These are phyloP conservation scores for Drosophila incognita DNA, from an alignment of 2,888 invertebrate species.

Conservation along the genomic window DNA sequence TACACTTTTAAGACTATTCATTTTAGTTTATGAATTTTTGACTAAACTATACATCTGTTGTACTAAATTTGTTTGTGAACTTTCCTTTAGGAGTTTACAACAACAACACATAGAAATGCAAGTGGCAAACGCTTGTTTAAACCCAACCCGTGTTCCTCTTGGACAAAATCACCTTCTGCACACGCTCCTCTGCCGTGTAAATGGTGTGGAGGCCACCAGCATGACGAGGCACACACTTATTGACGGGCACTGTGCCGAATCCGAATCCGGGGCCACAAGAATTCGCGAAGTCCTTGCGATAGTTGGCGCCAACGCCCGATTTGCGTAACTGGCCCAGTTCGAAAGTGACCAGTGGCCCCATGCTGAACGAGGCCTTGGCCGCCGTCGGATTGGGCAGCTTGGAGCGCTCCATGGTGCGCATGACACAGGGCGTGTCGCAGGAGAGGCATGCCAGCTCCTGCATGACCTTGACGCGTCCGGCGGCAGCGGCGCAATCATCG, in stretches of 20 bases:
- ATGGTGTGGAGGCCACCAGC: slow-evolving; percentile 92
- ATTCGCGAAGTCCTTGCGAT: slow-evolving; percentile 73
- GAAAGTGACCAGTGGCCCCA: slow-evolving; percentile 90
- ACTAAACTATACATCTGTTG: background rate
- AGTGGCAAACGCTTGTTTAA: slow-evolving; percentile 20
- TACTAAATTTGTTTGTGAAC: background rate
- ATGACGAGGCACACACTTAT: slow-evolving; percentile 86
- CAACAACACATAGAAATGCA: background rate
- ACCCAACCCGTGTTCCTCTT: slow-evolving; percentile 67
- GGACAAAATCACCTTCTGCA: slow-evolving; percentile 82
- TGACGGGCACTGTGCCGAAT: slow-evolving; percentile 46
- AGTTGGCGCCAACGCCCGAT: slow-evolving; percentile 80
- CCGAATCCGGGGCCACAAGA: slow-evolving; percentile 68
- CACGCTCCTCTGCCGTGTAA: slow-evolving; percentile 89
- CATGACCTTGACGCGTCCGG: slow-evolving; percentile 88
- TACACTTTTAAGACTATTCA: background rate
- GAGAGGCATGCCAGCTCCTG: slow-evolving; percentile 91
- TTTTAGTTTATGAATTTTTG: background rate
- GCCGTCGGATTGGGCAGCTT: slow-evolving; percentile 86
- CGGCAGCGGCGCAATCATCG: slow-evolving; percentile 89
- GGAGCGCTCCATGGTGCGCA: slow-evolving; percentile 87
- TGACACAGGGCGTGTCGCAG: slow-evolving; percentile 90
- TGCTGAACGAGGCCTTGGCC: slow-evolving; percentile 87
- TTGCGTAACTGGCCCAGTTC: slow-evolving; percentile 87
- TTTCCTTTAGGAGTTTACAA: too few relatives aligned